Evolutionary conservation across 2,113 vertebrate genomes (phyloP).

Genomic region (Onychorhynchus coronatus): DNA sequence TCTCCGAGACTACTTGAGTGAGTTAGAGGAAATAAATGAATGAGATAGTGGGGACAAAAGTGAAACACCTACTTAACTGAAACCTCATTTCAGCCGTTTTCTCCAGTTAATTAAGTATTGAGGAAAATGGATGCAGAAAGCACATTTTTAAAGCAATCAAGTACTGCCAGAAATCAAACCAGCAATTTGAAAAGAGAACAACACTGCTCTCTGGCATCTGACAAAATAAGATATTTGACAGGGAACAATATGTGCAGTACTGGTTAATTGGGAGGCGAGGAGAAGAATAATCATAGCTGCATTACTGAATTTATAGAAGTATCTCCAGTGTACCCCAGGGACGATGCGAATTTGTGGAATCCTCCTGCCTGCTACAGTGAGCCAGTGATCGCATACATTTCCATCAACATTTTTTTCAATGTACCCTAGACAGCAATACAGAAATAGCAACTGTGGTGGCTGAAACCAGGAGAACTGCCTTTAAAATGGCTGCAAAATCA

Average conservation of each 20-base stretch:
- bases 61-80: conserved; percentile 49
- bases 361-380: conserved; percentile 29
- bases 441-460: conserved; percentile 14
- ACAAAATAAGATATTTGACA: conserved; percentile 52
- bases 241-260: conserved; percentile 63
- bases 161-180: conserved; percentile 60
- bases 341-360: background rate
- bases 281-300: conserved; percentile 53
- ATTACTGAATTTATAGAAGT: conserved; percentile 47
- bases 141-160: conserved; percentile 58
- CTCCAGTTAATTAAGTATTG: conserved; percentile 57
- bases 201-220: conserved; percentile 49
- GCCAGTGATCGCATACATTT: conserved; percentile 3
- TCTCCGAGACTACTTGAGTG: background rate
- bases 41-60: conserved; percentile 19
- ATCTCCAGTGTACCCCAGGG: conserved; percentile 5
- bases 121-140: conserved; percentile 58
- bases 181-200: conserved; percentile 60
- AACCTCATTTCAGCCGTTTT: conserved; percentile 47
- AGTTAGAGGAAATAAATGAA: conserved; percentile 42
- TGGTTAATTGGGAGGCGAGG: conserved; percentile 49
- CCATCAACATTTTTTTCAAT: background rate
- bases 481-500: background rate
- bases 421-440: background rate
- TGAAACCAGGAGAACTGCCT: background rate